A percentile compares a stretch with the other conserved stretches of the same genome.
phyloP scores from a whole-genome alignment of 2,113 vertebrate genomes.

The Scomber scombrus region DNA sequence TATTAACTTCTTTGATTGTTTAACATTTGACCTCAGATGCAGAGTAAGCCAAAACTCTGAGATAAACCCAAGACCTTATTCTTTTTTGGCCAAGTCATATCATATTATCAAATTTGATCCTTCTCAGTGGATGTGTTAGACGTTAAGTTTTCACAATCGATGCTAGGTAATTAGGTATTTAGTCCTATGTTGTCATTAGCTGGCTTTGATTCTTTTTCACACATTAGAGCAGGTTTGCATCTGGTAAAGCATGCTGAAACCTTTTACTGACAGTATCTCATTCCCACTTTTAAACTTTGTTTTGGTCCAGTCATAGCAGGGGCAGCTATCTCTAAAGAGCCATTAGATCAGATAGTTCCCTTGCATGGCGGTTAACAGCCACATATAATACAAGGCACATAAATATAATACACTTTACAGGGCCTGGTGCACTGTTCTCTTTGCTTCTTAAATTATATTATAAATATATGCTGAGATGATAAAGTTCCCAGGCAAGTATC shows the following conservation, averaged over 20 bases:
- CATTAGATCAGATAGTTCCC: slow-evolving; percentile 66
- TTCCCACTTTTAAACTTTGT: slow-evolving; percentile 49
- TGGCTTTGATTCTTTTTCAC: slow-evolving; percentile 2
- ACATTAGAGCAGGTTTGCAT: slow-evolving; percentile 8
- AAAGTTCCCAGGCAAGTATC: slow-evolving; percentile 15
- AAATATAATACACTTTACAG: slow-evolving; percentile 41
- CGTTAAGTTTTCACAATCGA: not conserved
- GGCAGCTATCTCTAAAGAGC: slow-evolving; percentile 50
- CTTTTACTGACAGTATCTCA: not conserved
- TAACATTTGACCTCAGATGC: not conserved
- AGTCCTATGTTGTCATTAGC: not conserved
- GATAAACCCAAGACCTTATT: not conserved
- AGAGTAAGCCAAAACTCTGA: not conserved
- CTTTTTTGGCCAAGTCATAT: not conserved
- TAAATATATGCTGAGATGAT: slow-evolving; percentile 32
- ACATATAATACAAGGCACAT: slow-evolving; percentile 53
- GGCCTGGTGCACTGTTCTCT: slow-evolving; percentile 52
- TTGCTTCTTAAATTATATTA: not conserved
- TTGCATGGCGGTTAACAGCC: slow-evolving; percentile 62
- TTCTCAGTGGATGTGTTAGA: not conserved
- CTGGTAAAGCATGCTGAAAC: not conserved
- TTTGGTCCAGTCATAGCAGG: slow-evolving; percentile 50
- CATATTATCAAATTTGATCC: not conserved
- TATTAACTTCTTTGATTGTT: too few relatives aligned
- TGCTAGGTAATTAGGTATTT: not conserved